Percentiles rank a stretch among this genome's conserved stretches.
These are phyloP conservation scores for Anticlea derivata DNA, from an alignment of 2,888 invertebrate species.

Conservation along the genomic window DNA sequence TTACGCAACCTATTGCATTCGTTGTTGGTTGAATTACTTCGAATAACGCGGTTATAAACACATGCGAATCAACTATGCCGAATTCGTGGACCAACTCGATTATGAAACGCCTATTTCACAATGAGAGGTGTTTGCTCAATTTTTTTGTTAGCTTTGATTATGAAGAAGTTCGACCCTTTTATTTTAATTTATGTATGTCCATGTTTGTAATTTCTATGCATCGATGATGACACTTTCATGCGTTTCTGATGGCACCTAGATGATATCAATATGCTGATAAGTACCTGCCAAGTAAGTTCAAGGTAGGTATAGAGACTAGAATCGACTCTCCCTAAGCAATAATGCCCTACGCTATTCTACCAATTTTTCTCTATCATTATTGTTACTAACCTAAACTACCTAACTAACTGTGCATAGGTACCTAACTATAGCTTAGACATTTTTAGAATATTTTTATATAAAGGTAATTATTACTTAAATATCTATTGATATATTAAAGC, in stretches of 20 bases:
- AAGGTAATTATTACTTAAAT: too few species aligned
- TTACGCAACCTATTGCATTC: conserved; percentile 77
- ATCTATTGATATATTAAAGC: too few species aligned
- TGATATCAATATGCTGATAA: not conserved
- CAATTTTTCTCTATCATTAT: too few species aligned
- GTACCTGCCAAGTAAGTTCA: not conserved
- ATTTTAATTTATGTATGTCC: not conserved
- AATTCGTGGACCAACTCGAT: conserved; percentile 18
- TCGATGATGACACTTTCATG: too few species aligned
- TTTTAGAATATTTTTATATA: too few species aligned
- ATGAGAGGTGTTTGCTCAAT: conserved; percentile 9
- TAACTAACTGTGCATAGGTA: too few species aligned
- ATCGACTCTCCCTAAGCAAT: too few species aligned
- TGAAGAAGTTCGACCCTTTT: not conserved
- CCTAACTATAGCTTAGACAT: too few species aligned
- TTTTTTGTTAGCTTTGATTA: not conserved
- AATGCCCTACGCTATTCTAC: too few species aligned
- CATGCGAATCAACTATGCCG: conserved; percentile 33
- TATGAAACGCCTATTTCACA: conserved; percentile 28
- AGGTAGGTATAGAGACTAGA: too few species aligned
- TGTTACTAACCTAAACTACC: too few species aligned
- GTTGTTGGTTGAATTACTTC: conserved; percentile 66
- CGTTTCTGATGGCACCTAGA: too few species aligned
- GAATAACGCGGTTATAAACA: conserved; percentile 70
- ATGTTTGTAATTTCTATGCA: not conserved